Evolutionary conservation across 2,888 invertebrate genomes (phyloP).

Genomic region (Shargacucullia verbasci): DNA sequence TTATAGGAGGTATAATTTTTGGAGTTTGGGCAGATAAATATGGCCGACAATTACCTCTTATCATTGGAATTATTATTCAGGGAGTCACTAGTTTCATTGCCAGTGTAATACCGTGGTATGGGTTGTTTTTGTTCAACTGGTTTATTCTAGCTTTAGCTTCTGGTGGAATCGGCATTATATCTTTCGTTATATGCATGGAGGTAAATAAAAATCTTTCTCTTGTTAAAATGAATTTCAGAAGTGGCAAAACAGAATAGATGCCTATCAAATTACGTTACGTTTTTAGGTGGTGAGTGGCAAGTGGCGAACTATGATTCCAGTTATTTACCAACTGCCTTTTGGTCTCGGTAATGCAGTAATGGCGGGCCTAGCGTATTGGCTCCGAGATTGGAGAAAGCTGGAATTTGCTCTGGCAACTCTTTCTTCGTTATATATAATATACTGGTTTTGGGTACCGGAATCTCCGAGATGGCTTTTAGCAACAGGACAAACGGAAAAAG

Average conservation of each 20-base stretch:
- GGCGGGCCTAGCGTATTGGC: conserved; percentile 88
- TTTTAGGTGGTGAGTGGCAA: conserved; percentile 88
- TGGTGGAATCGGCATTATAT: conserved; percentile 90
- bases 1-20: conserved; percentile 90
- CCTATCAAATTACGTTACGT: too few species aligned
- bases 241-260: too few species aligned
- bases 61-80: conserved; percentile 88
- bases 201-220: conserved; percentile 56
- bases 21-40: conserved; percentile 90
- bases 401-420: conserved; percentile 87
- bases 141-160: conserved; percentile 89
- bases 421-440: conserved; percentile 83
- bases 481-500: conserved; percentile 84
- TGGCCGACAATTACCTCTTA: conserved; percentile 89
- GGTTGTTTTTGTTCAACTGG: conserved; percentile 86
- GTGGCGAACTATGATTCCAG: conserved; percentile 90
- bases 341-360: conserved; percentile 89
- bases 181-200: conserved; percentile 91
- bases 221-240: neutral
- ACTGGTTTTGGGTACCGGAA: conserved; percentile 88
- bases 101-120: conserved; percentile 87
- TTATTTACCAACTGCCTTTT: conserved; percentile 90
- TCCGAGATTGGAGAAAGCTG: conserved; percentile 90
- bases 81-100: conserved; percentile 84
- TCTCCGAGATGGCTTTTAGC: conserved; percentile 91